Conservation (phyloP, 2,888 invertebrate species). For the Sminthurides aquaticus region DNA sequence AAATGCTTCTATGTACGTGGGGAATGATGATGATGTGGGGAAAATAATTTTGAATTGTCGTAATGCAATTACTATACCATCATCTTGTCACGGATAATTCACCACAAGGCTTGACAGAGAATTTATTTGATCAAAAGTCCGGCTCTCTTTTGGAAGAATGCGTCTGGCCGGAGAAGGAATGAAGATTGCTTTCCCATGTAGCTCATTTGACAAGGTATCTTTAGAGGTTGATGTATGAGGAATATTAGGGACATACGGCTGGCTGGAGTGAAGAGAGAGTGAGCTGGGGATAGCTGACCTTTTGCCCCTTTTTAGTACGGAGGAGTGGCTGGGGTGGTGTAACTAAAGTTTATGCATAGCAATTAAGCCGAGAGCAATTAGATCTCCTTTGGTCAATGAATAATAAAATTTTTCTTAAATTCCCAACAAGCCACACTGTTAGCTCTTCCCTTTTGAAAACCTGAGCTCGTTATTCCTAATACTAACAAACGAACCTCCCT, state of each 20-base stretch:
- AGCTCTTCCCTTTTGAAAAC: neutral
- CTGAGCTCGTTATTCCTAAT: too few relatives aligned
- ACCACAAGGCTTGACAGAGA: neutral
- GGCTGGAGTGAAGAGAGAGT: neutral
- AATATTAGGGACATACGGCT: neutral
- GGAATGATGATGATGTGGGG: too few relatives aligned
- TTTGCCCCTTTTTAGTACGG: conserved; percentile 20
- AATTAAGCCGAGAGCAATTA: conserved; percentile 43
- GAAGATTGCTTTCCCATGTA: too few relatives aligned
- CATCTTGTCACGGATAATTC: neutral
- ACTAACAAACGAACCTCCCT: too few relatives aligned
- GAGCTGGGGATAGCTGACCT: conserved; percentile 21
- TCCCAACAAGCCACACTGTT: too few relatives aligned
- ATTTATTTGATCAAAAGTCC: too few relatives aligned
- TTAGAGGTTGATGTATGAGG: conserved; percentile 34
- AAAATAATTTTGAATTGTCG: too few relatives aligned
- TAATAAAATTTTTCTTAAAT: neutral
- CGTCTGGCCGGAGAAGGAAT: too few relatives aligned
- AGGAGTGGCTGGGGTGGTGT: conserved; percentile 22
- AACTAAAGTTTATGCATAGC: conserved; percentile 24
- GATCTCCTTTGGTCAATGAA: conserved; percentile 20
- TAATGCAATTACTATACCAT: too few relatives aligned
- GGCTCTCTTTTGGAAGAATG: too few relatives aligned
- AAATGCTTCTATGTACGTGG: too few relatives aligned
- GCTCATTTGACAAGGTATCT: conserved; percentile 40